A percentile compares a stretch with the other conserved stretches of the same genome.
Conservation (phyloP, 2,113 vertebrate species). For the Pygoscelis antarcticus region DNA sequence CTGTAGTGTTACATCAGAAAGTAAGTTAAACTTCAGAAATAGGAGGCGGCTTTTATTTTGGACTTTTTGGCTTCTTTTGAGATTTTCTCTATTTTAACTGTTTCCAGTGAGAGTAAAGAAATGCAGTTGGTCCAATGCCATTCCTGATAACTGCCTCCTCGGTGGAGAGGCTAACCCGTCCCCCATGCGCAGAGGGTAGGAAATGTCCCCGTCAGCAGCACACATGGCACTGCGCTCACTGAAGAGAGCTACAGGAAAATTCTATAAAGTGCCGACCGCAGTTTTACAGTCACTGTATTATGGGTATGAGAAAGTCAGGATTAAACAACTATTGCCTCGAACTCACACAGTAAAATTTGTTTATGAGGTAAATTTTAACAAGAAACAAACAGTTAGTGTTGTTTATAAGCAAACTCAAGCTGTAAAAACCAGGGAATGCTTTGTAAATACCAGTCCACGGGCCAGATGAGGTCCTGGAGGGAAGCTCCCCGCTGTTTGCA, state of each 20-base stretch:
- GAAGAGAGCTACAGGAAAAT: neutral
- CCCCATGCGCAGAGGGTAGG: neutral
- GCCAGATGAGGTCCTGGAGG: slow-evolving; percentile 10
- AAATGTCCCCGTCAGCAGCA: neutral
- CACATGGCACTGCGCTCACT: neutral
- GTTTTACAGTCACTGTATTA: slow-evolving; percentile 33
- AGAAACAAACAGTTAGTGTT: slow-evolving; percentile 70
- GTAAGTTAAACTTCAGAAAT: slow-evolving; percentile 46
- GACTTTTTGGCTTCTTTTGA: neutral
- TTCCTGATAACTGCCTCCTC: neutral
- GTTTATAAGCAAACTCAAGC: slow-evolving; percentile 70
- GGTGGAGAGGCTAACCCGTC: fast-evolving
- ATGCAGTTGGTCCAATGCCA: neutral
- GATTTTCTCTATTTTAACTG: neutral
- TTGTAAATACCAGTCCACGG: slow-evolving; percentile 28
- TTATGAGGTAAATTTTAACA: slow-evolving; percentile 75
- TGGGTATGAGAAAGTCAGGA: slow-evolving; percentile 18
- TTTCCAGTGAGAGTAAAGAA: neutral
- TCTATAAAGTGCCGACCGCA: slow-evolving; percentile 22
- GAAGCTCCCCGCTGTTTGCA: slow-evolving; percentile 13
- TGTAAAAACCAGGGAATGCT: slow-evolving; percentile 48
- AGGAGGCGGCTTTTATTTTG: neutral
- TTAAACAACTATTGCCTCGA: slow-evolving; percentile 66
- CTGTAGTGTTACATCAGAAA: neutral
- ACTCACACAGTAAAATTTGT: slow-evolving; percentile 67